phyloP scores from a whole-genome alignment of 2,888 invertebrate species.

The Idaea biselata region DNA sequence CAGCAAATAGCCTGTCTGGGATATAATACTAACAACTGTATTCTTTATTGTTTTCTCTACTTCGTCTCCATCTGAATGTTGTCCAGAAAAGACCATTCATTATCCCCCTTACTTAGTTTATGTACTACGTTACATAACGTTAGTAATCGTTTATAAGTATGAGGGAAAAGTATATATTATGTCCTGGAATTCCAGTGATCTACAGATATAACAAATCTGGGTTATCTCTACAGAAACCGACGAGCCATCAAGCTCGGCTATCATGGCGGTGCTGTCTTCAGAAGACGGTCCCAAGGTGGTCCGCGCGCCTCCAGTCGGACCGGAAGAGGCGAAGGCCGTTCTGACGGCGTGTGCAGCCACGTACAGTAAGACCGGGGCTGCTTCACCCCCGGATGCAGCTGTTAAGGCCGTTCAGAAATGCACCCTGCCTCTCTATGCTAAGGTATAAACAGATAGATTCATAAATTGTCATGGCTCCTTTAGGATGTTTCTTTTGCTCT shows the following conservation, averaged over 20 bases:
- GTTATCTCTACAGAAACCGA: slow-evolving; percentile 52
- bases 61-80: too few species aligned
- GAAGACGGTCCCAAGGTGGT: slow-evolving; percentile 69
- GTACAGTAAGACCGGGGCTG: slow-evolving; percentile 73
- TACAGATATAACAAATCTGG: not conserved
- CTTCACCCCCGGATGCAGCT: slow-evolving; percentile 82
- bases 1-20: too few species aligned
- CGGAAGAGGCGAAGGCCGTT: slow-evolving; percentile 66
- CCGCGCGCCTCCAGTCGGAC: slow-evolving; percentile 65
- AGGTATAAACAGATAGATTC: slow-evolving; percentile 40
- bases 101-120: too few species aligned
- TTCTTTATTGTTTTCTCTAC: too few species aligned
- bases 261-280: slow-evolving; percentile 74
- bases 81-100: too few species aligned
- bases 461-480: too few species aligned
- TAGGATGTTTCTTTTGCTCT: not conserved
- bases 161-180: too few species aligned
- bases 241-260: slow-evolving; percentile 71
- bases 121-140: too few species aligned
- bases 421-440: slow-evolving; percentile 85
- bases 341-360: slow-evolving; percentile 66
- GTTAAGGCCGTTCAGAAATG: slow-evolving; percentile 83
- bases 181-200: too few species aligned
- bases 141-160: too few species aligned
- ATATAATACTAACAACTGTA: too few species aligned